A percentile compares a stretch with the other conserved stretches of the same genome.
These are phyloP conservation scores for Coecobrya sp. DNA, from an alignment of 2,888 invertebrate species.

Conservation along the genomic window DNA sequence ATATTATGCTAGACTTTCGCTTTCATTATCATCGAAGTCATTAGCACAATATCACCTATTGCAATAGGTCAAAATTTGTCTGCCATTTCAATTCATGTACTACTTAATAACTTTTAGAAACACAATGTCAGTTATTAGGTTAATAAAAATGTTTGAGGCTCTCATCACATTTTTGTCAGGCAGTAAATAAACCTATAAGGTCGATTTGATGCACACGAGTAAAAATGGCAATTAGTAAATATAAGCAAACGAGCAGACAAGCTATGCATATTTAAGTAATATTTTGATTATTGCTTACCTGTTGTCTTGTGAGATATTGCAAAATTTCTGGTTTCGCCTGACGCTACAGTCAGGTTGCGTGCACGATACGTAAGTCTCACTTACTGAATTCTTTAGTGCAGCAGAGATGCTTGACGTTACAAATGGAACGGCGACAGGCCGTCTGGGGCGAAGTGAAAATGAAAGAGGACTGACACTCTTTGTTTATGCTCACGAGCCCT, in stretches of 20 bases:
- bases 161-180: conserved; percentile 8
- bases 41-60: conserved; percentile 40
- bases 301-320: conserved; percentile 13
- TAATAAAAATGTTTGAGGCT: conserved; percentile 11
- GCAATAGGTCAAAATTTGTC: conserved; percentile 5
- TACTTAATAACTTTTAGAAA: background rate
- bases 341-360: background rate
- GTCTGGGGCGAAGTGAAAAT: conserved; percentile 65
- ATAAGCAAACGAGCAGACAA: background rate
- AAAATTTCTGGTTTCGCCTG: conserved; percentile 34
- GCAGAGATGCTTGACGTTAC: background rate
- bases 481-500: background rate
- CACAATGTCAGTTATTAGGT: conserved; percentile 21
- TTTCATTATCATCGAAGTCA: conserved; percentile 49
- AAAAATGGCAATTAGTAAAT: conserved; percentile 18
- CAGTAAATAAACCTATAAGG: background rate
- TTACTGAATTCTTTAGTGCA: background rate
- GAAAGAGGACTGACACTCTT: background rate
- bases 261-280: background rate
- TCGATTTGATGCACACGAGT: background rate
- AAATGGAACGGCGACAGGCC: conserved; percentile 60
- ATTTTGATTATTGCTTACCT: conserved; percentile 14
- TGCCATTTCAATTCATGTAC: background rate
- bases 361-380: background rate
- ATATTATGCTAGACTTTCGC: background rate